Evolutionary conservation across 2,797 vertebrate species (phyloP).

Genomic region (Myripristis murdjan): DNA sequence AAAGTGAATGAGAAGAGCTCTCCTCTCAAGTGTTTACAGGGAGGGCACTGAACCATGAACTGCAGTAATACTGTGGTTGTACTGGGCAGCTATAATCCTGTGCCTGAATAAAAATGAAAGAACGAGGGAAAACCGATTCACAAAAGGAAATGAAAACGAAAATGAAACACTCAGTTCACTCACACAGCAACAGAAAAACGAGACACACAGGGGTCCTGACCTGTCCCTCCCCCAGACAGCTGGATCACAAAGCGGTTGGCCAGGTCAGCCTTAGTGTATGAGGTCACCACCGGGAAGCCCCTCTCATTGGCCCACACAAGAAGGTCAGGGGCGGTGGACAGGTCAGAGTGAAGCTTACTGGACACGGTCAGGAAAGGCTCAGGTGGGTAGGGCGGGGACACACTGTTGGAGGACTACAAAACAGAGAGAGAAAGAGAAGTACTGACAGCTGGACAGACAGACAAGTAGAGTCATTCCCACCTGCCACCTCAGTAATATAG

Average conservation of each 20-base stretch:
- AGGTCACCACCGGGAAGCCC: conserved; percentile 78
- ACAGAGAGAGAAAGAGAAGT: conserved; percentile 25
- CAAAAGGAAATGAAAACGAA: neutral
- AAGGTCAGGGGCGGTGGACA: conserved; percentile 74
- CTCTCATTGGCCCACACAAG: conserved; percentile 77
- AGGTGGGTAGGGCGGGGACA: conserved; percentile 79
- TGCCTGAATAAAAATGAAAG: no score
- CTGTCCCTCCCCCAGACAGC: conserved; percentile 71
- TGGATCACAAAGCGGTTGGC: conserved; percentile 86
- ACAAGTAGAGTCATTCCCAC: no score
- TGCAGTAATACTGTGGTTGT: no score
- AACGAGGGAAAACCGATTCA: neutral
- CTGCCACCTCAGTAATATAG: neutral
- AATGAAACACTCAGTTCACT: conserved; percentile 20
- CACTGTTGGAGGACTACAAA: conserved; percentile 83
- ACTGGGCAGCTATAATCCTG: no score
- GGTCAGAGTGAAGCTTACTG: conserved; percentile 68
- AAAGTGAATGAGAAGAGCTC: neutral
- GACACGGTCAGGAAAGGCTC: conserved; percentile 77
- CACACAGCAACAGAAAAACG: conserved; percentile 46
- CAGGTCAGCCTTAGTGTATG: conserved; percentile 86
- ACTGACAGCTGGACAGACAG: conserved; percentile 1
- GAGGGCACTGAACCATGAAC: no score
- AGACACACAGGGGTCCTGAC: conserved; percentile 66
- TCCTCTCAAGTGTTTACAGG: no score